Evolutionary conservation across 2,113 vertebrate genomes (phyloP).

Genomic region (Oplegnathus fasciatus): DNA sequence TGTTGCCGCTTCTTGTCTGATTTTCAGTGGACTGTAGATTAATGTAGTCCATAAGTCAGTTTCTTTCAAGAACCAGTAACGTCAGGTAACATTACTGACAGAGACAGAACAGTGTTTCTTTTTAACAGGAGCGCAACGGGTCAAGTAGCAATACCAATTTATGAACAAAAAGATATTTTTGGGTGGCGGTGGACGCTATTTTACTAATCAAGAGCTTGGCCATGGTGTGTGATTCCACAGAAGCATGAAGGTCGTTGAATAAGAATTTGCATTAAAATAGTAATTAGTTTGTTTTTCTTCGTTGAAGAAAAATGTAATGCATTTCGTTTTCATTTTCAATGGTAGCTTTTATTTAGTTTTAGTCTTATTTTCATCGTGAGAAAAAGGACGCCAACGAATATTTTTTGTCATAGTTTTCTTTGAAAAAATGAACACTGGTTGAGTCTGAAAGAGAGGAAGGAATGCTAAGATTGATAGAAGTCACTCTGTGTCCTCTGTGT

Average conservation of each 20-base stretch:
- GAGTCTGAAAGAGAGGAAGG: constrained; percentile 3
- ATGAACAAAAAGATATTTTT: no score
- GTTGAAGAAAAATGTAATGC: not conserved
- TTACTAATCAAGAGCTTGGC: no score
- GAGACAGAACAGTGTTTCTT: not conserved
- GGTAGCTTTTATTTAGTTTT: not conserved
- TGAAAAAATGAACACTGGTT: not conserved
- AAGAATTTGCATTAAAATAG: no score
- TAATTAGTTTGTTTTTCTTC: no score
- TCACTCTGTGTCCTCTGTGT: not conserved
- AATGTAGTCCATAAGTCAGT: not conserved
- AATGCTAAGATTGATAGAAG: not conserved
- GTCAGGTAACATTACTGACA: not conserved
- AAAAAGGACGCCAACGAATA: not conserved
- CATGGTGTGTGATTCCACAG: no score
- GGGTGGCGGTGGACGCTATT: no score
- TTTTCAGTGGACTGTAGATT: not conserved
- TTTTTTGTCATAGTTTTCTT: not conserved
- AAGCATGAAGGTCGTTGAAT: no score
- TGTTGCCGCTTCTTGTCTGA: not conserved
- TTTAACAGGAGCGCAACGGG: not conserved
- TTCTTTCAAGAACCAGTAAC: not conserved
- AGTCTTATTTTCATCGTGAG: not conserved
- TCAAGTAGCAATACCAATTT: not conserved
- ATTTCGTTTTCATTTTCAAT: not conserved